Evolutionary conservation across 1,140 invertebrate genomes (phyloP).

Genomic region (Lepidurus apus): DNA sequence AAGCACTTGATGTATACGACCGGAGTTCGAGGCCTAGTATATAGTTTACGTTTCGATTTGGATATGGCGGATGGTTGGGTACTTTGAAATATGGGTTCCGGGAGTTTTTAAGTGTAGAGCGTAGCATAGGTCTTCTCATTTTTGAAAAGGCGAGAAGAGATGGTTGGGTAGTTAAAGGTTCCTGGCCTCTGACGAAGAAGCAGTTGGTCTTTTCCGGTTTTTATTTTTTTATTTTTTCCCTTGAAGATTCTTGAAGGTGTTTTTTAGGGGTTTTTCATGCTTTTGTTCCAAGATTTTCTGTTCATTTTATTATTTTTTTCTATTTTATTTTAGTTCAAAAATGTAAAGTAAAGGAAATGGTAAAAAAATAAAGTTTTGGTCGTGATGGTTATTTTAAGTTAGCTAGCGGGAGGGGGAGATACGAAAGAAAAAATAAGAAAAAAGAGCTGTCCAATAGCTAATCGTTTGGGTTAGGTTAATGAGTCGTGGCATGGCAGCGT

Average conservation of each 20-base stretch:
- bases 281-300: not conserved
- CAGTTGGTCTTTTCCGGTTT: too few species aligned
- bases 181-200: too few species aligned
- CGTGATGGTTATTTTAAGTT: not conserved
- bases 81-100: slow-evolving; percentile 7
- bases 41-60: not conserved
- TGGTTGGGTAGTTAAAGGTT: too few species aligned
- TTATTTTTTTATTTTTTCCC: too few species aligned
- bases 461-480: not conserved
- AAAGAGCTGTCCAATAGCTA: not conserved
- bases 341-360: not conserved
- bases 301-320: not conserved
- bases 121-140: not conserved
- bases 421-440: not conserved
- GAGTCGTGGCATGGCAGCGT: not conserved
- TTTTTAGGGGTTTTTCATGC: too few species aligned
- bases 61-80: not conserved
- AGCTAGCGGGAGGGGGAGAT: not conserved
- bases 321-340: not conserved
- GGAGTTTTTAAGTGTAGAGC: not conserved
- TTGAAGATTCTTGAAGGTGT: too few species aligned
- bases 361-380: not conserved
- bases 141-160: not conserved
- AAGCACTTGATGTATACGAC: slow-evolving; percentile 8
- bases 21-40: not conserved